Evolutionary conservation across 2,797 vertebrate genomes (phyloP), one percentile per base, ranked within the genome.

Genomic region (Gallinago nigripennis): DNA sequence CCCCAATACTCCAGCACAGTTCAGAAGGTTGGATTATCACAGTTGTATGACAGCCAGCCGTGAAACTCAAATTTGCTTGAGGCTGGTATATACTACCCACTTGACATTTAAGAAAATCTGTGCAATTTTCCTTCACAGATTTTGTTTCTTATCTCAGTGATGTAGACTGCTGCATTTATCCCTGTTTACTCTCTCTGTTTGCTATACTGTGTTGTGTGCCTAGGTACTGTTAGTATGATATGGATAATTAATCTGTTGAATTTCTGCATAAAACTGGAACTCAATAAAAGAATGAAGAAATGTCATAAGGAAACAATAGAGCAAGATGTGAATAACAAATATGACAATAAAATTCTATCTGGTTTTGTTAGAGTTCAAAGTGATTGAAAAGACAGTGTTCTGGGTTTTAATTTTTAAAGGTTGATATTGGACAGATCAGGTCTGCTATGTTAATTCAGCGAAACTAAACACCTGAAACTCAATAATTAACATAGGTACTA

Each of bases 81-180:
- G 46, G 75, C 45, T 86, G 41, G 9, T 88, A 18, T 88, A 63
- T 69, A 69, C 72, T 83, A 89, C 9, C 17, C 41, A 68, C 50
- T 82, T 92, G 78, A 90, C 65, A 90, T 88, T 94, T 76, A 51
- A 78, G 82, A 82, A 89, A 69, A 71, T 83, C n/a, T 68, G 16
- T 1, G 2, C 11, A 33, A 24, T 61, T 85, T 92, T 87, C 31
- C 65, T 75, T 92, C 69, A 68, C 9, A 63, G 43, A 58, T 79
- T 83, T 90, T 78, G 30, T 72, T 77, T 64, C 78, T 76, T 64
- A 82, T 37, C 6, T 57, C 41, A 56, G 23, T 83, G 63, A 56
- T 75, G 35, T 68, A 73, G 56, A 75, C 9, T 81, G 19, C 25
- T 90, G 25, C n/a, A 27, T 95, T 88, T 68, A 68, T 53, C 43